Base-by-base conservation (phyloP, 1,140 invertebrate species). In the Diachasmimorpha longicaudata region DNA sequence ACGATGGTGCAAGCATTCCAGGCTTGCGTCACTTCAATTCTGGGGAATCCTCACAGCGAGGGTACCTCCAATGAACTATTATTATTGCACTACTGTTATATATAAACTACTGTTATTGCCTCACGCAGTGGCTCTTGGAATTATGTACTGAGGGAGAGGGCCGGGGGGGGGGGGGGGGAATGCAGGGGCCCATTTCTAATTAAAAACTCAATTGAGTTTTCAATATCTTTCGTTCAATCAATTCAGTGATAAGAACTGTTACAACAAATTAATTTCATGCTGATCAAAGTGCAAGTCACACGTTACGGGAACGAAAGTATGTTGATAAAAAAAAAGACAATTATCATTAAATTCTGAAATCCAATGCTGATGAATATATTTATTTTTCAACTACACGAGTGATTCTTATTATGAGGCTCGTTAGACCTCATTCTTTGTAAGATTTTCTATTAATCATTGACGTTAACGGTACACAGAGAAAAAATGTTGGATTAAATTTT, bases 41-140 rank as follows among this genome's bases (percentile, higher is more conserved):
- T 63, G 58, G 19, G 19, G 23, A n/a, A 63, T 23, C 19, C 10
- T 19, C 16, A n/a, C 67, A 19, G 16, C 63, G 13, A 23, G 67
- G 14, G 67, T 39, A 37, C 36, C 31, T 19, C 23, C 14, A 4
- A 39, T 39, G 16, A 9, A 36, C 67, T 16, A 37, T 11, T 31
- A 31, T 31, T 31, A 31, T 31, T 31, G 31, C 31, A 31, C 31
- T 31, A 31, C 31, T 31, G 31, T 31, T 31, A 31, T 31, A 31
- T 31, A 31, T 31, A 31, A 2, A 31, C 31, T 31, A 69, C 11
- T 42, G 14, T 31, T 48, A 72, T 71, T 71, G 69, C 69, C 69
- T 71, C 69, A 71, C 69, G 69, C 69, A 48, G 69, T 71, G 69
- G 21, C 44, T 71, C 37, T 31, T 4, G 36, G n/a, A 5, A 21